These are phyloP conservation scores for Epizoanthus illoricatus DNA, from an alignment of 92 coral and sea anemone genomes.

Conservation along the genomic window DNA sequence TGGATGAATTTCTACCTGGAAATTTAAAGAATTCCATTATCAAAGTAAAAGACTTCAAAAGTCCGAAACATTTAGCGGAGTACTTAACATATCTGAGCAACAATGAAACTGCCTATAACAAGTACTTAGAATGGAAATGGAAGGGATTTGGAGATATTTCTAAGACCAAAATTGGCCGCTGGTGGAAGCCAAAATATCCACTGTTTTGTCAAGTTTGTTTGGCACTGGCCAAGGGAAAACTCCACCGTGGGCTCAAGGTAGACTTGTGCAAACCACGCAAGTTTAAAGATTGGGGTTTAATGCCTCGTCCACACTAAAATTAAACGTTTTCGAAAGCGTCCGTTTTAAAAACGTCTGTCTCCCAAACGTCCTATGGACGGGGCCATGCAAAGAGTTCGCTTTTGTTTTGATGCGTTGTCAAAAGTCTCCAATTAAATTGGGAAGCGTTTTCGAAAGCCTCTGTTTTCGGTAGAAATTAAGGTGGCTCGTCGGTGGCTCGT, in stretches of 20 bases:
- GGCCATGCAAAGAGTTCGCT: no score
- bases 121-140: conserved; percentile 93
- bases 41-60: conserved; percentile 83
- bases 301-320: no score
- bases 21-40: conserved; percentile 80
- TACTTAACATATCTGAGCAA: conserved; percentile 61
- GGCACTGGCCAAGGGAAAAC: conserved; percentile 91
- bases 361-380: no score
- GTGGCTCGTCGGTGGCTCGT: no score
- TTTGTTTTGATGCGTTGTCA: no score
- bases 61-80: conserved; percentile 85
- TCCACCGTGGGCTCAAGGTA: conserved; percentile 84
- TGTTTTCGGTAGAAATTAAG: no score
- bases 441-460: no score
- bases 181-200: conserved; percentile 96
- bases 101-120: conserved; percentile 86
- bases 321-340: no score
- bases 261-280: conserved; percentile 73
- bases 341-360: no score
- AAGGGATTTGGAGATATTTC: conserved; percentile 84
- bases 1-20: conserved; percentile 82
- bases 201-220: conserved; percentile 95
- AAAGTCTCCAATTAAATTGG: no score
- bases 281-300: conserved; percentile 64
- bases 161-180: conserved; percentile 82